Base-by-base conservation (phyloP, 2,797 vertebrate genomes). In the Momotus momota region DNA sequence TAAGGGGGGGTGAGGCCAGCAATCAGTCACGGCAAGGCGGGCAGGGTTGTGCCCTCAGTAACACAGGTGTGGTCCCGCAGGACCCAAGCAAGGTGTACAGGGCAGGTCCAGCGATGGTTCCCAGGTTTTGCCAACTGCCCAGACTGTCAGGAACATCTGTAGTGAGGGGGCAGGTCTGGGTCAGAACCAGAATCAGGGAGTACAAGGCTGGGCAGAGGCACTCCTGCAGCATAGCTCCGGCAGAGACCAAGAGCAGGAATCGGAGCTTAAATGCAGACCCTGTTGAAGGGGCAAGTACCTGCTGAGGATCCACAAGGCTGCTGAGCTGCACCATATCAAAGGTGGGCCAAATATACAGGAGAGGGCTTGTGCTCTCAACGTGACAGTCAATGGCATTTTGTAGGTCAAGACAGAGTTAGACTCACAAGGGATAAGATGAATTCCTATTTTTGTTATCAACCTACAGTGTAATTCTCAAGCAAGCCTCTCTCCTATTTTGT, bases 91-190 rank as follows among this genome's bases (percentile, higher is more conserved):
- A 16, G 35, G 40, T 41, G 40, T 2, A 7, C 1, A 29, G 45
- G 40, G 26, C 13, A 52, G 40, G 45, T 62, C 13, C 54, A 31
- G 40, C 0, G 29, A 8, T 3, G 17, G 29, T 31, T 14, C 55
- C 16, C 21, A 6, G 48, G 14, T 7, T 40, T 57, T 71, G 72
- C 27, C 51, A 70, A 1, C 20, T 41, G 27, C 10, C 16, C 43
- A 57, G 22, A 8, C 46, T 14, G 10, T 7, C 57, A 14, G 64
- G 10, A 16, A 55, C 1, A 0, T 5, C 26, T 38, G 33, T 6
- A 73, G 51, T 4, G 22, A 29, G 9, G 3, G 29, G 33, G 20
- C 15, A 70, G 33, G 18, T 16, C 46, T 62, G 23, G 14, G 14
- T 25, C 45, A 58, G 23, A 49, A 33, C 7, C 41, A 35, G 75